phyloP scores from a whole-genome alignment of 2,888 invertebrate genomes.

The Sylvicola cinctus region DNA sequence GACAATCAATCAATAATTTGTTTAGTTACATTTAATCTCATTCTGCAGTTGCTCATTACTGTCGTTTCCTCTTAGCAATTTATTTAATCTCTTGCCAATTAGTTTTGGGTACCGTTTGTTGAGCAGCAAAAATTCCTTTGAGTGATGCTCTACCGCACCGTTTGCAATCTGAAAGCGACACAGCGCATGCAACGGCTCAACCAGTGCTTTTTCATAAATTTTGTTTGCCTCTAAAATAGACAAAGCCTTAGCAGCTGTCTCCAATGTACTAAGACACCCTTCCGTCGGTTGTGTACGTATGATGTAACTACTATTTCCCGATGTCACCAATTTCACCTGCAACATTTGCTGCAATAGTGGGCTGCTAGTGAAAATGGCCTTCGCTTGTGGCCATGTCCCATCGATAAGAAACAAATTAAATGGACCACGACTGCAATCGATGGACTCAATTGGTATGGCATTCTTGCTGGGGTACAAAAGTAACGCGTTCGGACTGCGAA shows the following conservation, averaged over 20 bases:
- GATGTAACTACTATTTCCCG: constrained; percentile 62
- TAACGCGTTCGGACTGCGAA: constrained; percentile 44
- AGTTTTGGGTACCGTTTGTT: constrained; percentile 59
- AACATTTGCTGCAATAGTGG: constrained; percentile 47
- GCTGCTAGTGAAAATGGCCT: constrained; percentile 73
- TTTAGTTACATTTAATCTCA: too few relatives aligned
- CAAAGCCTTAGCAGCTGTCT: constrained; percentile 64
- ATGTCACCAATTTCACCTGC: constrained; percentile 62
- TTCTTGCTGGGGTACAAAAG: constrained; percentile 62
- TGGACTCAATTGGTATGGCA: constrained; percentile 43
- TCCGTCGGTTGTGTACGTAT: constrained; percentile 88
- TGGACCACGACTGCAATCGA: constrained; percentile 25
- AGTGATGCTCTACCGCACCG: constrained; percentile 85
- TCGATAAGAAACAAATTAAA: constrained; percentile 73
- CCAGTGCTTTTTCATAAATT: constrained; percentile 40
- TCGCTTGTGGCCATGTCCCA: constrained; percentile 93
- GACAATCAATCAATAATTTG: too few relatives aligned
- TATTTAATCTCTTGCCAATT: constrained; percentile 55
- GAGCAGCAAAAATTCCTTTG: constrained; percentile 71
- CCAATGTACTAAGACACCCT: constrained; percentile 75
- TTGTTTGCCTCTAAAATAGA: constrained; percentile 49
- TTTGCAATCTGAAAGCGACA: constrained; percentile 75
- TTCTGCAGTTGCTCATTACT: too few relatives aligned
- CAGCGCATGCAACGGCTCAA: constrained; percentile 60
- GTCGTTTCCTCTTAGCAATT: constrained; percentile 19